Conservation (phyloP, 2,113 vertebrate genomes). For the Indicator indicator region DNA sequence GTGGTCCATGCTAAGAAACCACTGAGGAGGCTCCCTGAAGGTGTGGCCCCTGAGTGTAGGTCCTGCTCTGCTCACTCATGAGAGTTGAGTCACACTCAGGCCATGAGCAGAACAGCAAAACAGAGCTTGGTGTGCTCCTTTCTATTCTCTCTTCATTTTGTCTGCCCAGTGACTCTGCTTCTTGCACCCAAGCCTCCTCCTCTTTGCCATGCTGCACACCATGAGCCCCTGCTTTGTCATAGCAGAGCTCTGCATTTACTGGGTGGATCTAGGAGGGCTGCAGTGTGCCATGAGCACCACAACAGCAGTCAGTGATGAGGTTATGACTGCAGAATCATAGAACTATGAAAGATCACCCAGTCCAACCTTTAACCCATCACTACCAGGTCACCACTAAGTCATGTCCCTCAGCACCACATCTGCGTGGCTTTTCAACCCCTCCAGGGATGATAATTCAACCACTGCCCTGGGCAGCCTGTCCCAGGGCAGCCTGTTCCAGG, state of each 20-base stretch:
- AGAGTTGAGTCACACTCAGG: background rate
- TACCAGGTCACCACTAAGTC: too few species aligned
- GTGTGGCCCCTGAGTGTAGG: background rate
- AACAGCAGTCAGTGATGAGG: background rate
- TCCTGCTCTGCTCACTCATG: background rate
- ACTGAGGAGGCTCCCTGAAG: background rate
- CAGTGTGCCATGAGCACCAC: accelerated
- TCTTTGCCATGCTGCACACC: background rate
- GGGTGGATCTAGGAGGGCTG: background rate
- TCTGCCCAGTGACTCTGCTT: background rate
- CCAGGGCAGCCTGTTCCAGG: too few species aligned
- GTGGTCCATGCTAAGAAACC: background rate
- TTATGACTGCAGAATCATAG: too few species aligned
- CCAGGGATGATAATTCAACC: too few species aligned
- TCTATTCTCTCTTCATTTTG: background rate
- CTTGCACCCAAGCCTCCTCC: background rate
- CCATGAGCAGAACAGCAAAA: background rate
- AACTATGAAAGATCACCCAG: too few species aligned
- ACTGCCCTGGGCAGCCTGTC: too few species aligned
- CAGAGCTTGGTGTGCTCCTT: background rate
- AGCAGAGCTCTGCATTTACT: background rate
- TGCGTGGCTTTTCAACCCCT: too few species aligned
- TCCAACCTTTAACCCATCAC: too few species aligned
- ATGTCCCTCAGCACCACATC: too few species aligned
- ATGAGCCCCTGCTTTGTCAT: background rate